Base-by-base conservation (phyloP, 1,140 invertebrate species). In the Glomeris maerens region DNA sequence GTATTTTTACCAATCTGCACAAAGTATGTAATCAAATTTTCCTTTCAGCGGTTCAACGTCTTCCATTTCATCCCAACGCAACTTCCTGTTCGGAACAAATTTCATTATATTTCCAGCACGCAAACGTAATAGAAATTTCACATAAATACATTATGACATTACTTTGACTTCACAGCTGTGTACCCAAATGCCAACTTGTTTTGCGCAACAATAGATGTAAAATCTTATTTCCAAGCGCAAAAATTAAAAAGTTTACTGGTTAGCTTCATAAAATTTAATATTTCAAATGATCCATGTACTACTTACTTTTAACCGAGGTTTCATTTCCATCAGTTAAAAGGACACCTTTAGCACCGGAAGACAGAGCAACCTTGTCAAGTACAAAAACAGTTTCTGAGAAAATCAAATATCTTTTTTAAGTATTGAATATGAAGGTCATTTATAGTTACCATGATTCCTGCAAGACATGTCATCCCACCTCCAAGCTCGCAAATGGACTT, bases 401-500 rank as follows among this genome's bases (percentile, higher is more conserved):
- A 53, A 42, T 27, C 14, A 10, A 2, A 5, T 22, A 50, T 49
- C 27, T 49, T 3, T 23, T 20, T 50, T 10, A 13, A 27, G 44
- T 23, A 31, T 36, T 27, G 5, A 40, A 31, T 21, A 26, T 17
- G 14, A 7, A 40, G 27, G 36, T 21, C 21, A 42, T 4, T 44
- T 36, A 39, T 81, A 57, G 81, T 80, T 54, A 79, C 71, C 55
- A 83, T 73, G 1, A 89, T 64, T 2, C 84, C 84, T 5, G 83
- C 81, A 27, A 90, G 64, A 58, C 83, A 86, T 36, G 83, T 85
- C 81, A 90, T 88, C 0, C 85, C 85, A 10, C 84, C 84, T 2
- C 85, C 85, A 26, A 89, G 65, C 64, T 89, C 85, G 57, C 86
- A 68, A 2, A 89, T 74, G 55, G 65, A 73, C 61, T 79, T 80